Evolutionary conservation across 1,140 invertebrate species (phyloP).

Genomic region (Agrilus planipennis): DNA sequence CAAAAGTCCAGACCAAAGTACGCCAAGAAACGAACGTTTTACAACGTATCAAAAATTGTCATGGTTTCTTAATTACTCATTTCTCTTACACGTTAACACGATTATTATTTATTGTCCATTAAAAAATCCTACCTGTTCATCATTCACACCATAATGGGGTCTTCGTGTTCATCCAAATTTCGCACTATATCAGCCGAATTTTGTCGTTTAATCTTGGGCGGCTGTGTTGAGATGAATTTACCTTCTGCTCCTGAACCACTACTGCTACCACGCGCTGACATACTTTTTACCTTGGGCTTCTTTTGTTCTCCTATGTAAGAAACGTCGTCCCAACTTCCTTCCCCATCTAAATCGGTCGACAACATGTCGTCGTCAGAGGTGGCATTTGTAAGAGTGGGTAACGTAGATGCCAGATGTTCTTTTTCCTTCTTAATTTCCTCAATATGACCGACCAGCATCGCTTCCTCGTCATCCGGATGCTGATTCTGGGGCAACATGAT

Average conservation of each 20-base stretch:
- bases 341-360: constrained; percentile 54
- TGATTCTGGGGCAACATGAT: constrained; percentile 36
- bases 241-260: constrained; percentile 27
- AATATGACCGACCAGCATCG: constrained; percentile 56
- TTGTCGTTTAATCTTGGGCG: constrained; percentile 28
- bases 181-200: constrained; percentile 28
- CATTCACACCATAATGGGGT: constrained; percentile 34
- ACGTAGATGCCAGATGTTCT: constrained; percentile 62
- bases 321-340: constrained; percentile 54
- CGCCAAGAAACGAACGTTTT: too few species aligned
- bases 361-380: constrained; percentile 78
- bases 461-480: constrained; percentile 49
- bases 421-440: constrained; percentile 70
- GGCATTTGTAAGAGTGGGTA: constrained; percentile 64
- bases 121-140: too few species aligned
- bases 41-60: too few species aligned
- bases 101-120: too few species aligned
- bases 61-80: too few species aligned
- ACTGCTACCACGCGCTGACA: constrained; percentile 24
- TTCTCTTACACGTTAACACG: too few species aligned
- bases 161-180: constrained; percentile 29
- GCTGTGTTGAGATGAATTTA: constrained; percentile 11
- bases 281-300: constrained; percentile 11
- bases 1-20: too few species aligned
- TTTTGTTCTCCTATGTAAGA: constrained; percentile 21